Evolutionary conservation across 2,113 vertebrate genomes (phyloP), one percentile per base, ranked within the genome.

Genomic region (Chaetodon trifascialis): DNA sequence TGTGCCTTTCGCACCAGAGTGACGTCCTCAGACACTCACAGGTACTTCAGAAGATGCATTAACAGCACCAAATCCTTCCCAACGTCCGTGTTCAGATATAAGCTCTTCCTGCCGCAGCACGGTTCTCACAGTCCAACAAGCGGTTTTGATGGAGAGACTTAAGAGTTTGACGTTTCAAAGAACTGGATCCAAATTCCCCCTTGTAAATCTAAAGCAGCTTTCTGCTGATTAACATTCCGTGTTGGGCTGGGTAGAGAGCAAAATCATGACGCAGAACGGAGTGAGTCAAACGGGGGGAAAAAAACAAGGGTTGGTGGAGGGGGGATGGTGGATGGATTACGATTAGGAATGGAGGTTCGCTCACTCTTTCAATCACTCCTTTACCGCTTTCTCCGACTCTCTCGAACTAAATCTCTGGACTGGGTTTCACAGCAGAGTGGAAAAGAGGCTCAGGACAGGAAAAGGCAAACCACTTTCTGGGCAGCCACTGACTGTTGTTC

Each of bases 151-250:
- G 56, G 58, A 81, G 65, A 73, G 84, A 83, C 68, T 84, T 80
- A 86, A 34, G 80, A 80, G 42, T 65, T 83, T 86, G 81, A 83
- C 19, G 72, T 90, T 90, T 91, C 72, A 90, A 90, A 87, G 82
- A 65, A 69, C 75, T 66, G 73, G 54, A 83, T 86, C 71, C 82
- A 90, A 88, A 88, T 83, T 85, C 88, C 77, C 79, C 59, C 79
- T 88, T 77, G 81, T 84, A 92, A 94, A 93, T 91, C 86, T 89
- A 87, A 92, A 94, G 91, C 92, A 82, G 92, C 90, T 93, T 90
- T 93, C 63, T 88, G 75, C 81, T 88, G 88, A 91, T 92, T 93
- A 94, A 92, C 87, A 91, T 93, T 90, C 90, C 84, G 34, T 19
- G 30, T 84, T 85, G 75, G 69, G 76, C 79, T 47, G 64, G 47